These are phyloP conservation scores for Pluvianellus socialis DNA, from an alignment of 2,113 vertebrate genomes.

Conservation along the genomic window DNA sequence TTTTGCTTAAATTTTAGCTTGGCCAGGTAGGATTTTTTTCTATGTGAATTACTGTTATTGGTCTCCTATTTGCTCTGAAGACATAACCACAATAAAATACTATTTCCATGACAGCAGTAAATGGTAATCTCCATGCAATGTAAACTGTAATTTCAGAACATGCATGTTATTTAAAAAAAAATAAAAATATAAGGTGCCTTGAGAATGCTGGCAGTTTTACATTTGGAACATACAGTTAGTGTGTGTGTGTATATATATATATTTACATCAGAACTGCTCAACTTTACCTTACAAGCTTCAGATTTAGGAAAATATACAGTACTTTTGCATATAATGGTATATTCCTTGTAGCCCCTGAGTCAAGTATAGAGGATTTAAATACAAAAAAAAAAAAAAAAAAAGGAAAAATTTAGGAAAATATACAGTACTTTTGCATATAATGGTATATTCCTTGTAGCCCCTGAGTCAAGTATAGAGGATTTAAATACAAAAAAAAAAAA, in stretches of 20 bases:
- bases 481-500: slow-evolving; percentile 73
- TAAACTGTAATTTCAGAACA: slow-evolving; percentile 80
- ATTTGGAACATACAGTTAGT: slow-evolving; percentile 80
- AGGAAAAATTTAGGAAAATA: slow-evolving; percentile 86
- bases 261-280: slow-evolving; percentile 79
- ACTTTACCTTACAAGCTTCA: slow-evolving; percentile 86
- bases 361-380: slow-evolving; percentile 89
- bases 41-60: slow-evolving; percentile 49
- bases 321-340: slow-evolving; percentile 91
- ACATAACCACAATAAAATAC: slow-evolving; percentile 78
- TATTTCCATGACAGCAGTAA: slow-evolving; percentile 78
- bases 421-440: slow-evolving; percentile 93
- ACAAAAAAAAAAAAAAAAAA: slow-evolving; percentile 37
- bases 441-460: slow-evolving; percentile 88
- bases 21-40: slow-evolving; percentile 24
- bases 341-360: slow-evolving; percentile 95
- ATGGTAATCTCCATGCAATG: slow-evolving; percentile 85
- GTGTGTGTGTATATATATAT: slow-evolving; percentile 52
- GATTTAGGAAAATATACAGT: slow-evolving; percentile 90
- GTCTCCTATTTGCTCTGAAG: slow-evolving; percentile 75
- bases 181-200: slow-evolving; percentile 84
- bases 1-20: slow-evolving; percentile 47
- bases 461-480: slow-evolving; percentile 96
- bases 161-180: slow-evolving; percentile 84
- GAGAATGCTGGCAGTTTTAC: slow-evolving; percentile 86